phyloP scores from a whole-genome alignment of 2,888 invertebrate species.

The Dusona sp. region DNA sequence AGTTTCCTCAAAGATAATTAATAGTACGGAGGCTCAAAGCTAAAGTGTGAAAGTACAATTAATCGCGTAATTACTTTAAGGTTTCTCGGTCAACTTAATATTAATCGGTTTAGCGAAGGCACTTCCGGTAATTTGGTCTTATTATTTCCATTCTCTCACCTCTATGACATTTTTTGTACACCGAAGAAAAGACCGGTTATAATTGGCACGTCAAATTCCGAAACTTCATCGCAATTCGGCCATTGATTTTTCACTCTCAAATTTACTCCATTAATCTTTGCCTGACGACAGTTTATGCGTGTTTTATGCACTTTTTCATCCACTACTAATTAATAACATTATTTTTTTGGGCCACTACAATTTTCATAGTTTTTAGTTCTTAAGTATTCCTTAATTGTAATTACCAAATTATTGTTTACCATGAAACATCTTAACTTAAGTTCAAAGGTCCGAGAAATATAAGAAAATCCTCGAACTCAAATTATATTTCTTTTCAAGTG shows the following conservation, averaged over 20 bases:
- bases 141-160: slow-evolving; percentile 56
- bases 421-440: background rate
- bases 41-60: slow-evolving; percentile 56
- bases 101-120: slow-evolving; percentile 57
- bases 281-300: background rate
- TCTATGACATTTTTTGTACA: slow-evolving; percentile 31
- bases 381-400: background rate
- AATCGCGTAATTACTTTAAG: slow-evolving; percentile 42
- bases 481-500: background rate
- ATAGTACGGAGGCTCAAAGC: background rate
- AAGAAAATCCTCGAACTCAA: background rate
- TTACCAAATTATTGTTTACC: background rate
- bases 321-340: background rate
- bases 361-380: background rate
- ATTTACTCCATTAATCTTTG: background rate
- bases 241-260: background rate
- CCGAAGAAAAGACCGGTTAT: slow-evolving; percentile 43
- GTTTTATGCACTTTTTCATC: background rate
- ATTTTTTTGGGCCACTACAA: background rate
- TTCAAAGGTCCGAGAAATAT: background rate
- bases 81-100: slow-evolving; percentile 52
- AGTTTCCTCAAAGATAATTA: background rate
- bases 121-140: slow-evolving; percentile 60
- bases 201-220: background rate
- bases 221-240: background rate